Conservation (phyloP, 2,797 vertebrate species). For the Muraenolepis orangiensis region DNA sequence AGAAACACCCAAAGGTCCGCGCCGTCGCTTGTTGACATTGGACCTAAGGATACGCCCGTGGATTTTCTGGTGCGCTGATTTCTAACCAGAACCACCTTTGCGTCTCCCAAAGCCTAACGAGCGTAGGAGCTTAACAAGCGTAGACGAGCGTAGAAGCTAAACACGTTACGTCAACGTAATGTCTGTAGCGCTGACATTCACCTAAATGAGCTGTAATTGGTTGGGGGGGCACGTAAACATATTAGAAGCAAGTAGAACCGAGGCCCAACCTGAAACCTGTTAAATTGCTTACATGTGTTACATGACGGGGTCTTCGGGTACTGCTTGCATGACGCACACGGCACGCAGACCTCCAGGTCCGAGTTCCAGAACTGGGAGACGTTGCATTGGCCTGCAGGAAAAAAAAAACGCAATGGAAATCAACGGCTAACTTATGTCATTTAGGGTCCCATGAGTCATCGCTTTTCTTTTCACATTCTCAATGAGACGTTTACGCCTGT, state of each 20-base stretch:
- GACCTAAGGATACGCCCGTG: not conserved
- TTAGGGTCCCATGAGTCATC: not conserved
- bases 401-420: slow-evolving; percentile 27
- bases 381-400: slow-evolving; percentile 59
- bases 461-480: not conserved
- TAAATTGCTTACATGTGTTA: slow-evolving; percentile 72
- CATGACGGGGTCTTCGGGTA: slow-evolving; percentile 79
- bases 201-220: not conserved
- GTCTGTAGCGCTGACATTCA: not conserved
- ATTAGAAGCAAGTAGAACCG: not conserved
- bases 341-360: slow-evolving; percentile 65
- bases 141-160: not conserved
- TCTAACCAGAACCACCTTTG: not conserved
- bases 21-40: not conserved
- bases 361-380: slow-evolving; percentile 71
- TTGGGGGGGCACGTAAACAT: not conserved
- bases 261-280: not conserved
- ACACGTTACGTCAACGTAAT: not conserved
- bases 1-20: too few relatives aligned
- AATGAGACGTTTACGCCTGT: not conserved
- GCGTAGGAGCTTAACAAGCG: too few relatives aligned
- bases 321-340: slow-evolving; percentile 69
- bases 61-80: not conserved
- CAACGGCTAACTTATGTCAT: slow-evolving; percentile 11
- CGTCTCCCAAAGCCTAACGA: not conserved